These are phyloP conservation scores for Parnassius apollo DNA, from an alignment of 2,888 invertebrate genomes.

Conservation along the genomic window DNA sequence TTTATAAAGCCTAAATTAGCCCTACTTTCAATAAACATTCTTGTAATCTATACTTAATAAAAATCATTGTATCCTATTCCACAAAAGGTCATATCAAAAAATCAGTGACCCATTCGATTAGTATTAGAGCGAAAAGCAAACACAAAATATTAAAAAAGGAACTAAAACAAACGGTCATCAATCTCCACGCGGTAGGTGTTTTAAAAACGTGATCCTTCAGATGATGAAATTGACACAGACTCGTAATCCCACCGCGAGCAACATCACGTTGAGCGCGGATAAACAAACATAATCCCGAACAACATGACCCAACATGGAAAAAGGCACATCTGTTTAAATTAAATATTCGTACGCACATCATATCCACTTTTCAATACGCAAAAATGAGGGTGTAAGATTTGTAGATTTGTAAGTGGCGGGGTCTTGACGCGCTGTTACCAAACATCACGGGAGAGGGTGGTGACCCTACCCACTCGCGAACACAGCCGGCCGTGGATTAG, in stretches of 20 bases:
- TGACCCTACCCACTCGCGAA: constrained; percentile 17
- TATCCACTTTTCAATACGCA: constrained; percentile 29
- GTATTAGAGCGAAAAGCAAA: background rate
- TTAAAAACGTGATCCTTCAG: constrained; percentile 21
- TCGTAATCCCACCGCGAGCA: background rate
- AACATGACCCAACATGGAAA: constrained; percentile 10
- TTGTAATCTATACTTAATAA: too few species aligned
- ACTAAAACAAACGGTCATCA: constrained; percentile 17
- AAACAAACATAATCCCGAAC: constrained; percentile 19
- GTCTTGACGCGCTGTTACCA: constrained; percentile 58
- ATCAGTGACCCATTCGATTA: too few species aligned
- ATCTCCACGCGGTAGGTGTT: constrained; percentile 7
- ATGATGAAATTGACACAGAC: constrained; percentile 30
- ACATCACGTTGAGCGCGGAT: constrained; percentile 7
- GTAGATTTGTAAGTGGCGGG: constrained; percentile 46
- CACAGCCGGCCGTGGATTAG: constrained; percentile 45
- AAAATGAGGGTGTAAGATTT: constrained; percentile 36
- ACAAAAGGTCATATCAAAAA: too few species aligned
- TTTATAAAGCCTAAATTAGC: too few species aligned
- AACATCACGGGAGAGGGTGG: constrained; percentile 44
- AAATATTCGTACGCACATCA: constrained; percentile 23
- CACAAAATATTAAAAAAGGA: background rate
- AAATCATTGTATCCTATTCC: too few species aligned
- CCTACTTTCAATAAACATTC: too few species aligned
- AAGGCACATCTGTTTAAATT: constrained; percentile 30